Base-by-base conservation (phyloP, 1,140 invertebrate genomes). In the Drosophila saltans region DNA sequence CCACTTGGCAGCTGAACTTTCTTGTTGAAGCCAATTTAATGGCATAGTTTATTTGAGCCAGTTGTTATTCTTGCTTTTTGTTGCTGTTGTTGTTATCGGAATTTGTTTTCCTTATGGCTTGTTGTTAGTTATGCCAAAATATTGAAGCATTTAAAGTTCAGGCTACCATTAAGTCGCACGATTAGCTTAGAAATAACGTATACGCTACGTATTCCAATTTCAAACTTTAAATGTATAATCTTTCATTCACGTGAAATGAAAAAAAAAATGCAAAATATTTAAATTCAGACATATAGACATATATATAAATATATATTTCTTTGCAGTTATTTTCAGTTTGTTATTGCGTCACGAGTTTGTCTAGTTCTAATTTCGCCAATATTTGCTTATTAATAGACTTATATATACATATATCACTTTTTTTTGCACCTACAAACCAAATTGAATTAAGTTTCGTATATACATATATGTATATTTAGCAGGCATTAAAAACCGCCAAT, bases 21-120 rank as follows among this genome's bases (percentile, higher is more conserved):
- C 39, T 11, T 28, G 45, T 52, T 26, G 60, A 41, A 45, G 45
- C 40, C 62, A 64, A 16, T 45, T 45, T 64, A 52, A 64, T 43
- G 62, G 26, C 30, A 43, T 30, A 36, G 45, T 64, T 64, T 64
- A 40, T 62, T 45, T 45, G 26, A 40, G 28, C 39, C 33, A 62
- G 41, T 62, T 43, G 33, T 36, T 36, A 36, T 36, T 36, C 33
- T 6, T 36, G 33, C 6, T 36, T 36, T 36, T 36, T 36, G 39
- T 61, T 61, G 40, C 45, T 57, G 10, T 65, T 41, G 9, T 61
- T 65, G 16, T 67, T 40, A 36, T 43, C 36, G 21, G 28, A 26
- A 60, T 21, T 68, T 80, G 78, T 41, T 67, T 72, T 66, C 62
- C 26, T 26, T 10, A 63, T 69, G 28, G 59, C 71, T 61, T 10